phyloP scores from a whole-genome alignment of 2,113 vertebrate species.

The Corynorhinus townsendii region DNA sequence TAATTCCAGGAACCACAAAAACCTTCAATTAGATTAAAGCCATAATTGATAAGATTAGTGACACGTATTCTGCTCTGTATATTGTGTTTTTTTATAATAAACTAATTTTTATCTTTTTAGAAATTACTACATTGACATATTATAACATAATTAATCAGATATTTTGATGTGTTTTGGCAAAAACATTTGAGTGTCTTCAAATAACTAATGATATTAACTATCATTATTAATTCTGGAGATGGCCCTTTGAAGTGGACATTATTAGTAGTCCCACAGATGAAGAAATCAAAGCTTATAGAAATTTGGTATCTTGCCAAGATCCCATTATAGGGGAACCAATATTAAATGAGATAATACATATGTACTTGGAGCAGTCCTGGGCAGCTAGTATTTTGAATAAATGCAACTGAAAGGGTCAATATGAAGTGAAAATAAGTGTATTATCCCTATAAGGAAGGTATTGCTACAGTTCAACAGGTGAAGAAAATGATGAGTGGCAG shows the following conservation, averaged over 20 bases:
- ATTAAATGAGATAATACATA: not conserved
- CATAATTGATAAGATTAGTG: slow-evolving; percentile 14
- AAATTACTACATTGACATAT: slow-evolving; percentile 10
- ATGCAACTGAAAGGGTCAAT: not conserved
- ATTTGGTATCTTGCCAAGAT: not conserved
- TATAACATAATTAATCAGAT: not conserved
- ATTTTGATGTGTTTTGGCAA: slow-evolving; percentile 5
- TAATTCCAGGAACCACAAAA: slow-evolving; percentile 63
- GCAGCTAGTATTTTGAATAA: not conserved
- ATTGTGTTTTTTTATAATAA: slow-evolving; percentile 36
- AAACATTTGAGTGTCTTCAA: not conserved
- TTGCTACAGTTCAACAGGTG: not conserved
- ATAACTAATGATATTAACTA: not conserved
- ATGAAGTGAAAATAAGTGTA: not conserved
- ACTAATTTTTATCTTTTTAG: slow-evolving; percentile 1
- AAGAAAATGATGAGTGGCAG: not conserved
- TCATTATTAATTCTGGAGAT: not conserved
- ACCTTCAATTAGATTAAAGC: slow-evolving; percentile 39
- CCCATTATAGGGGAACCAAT: not conserved
- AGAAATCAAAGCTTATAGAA: not conserved
- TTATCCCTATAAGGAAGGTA: not conserved
- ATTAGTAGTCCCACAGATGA: not conserved
- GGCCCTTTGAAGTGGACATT: not conserved
- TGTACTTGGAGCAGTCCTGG: not conserved
- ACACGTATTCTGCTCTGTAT: slow-evolving; percentile 16